Conservation (phyloP, 2,113 vertebrate species). For the Brevimyrus niger region DNA sequence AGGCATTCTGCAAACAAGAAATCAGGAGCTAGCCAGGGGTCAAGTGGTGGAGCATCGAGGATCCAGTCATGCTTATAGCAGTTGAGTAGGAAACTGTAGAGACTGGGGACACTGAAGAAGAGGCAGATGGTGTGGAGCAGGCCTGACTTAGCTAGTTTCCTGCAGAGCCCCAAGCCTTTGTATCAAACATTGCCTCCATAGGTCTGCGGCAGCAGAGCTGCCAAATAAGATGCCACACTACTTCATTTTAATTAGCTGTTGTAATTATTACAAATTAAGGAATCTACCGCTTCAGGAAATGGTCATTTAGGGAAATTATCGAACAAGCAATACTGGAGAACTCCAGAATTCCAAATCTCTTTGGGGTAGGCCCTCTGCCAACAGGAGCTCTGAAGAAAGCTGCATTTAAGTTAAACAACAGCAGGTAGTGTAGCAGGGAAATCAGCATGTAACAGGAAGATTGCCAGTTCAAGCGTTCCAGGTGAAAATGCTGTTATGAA, state of each 20-base stretch:
- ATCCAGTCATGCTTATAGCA: not conserved
- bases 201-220: not conserved
- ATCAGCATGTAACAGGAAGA: not conserved
- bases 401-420: not conserved
- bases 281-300: not conserved
- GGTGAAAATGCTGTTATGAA: not conserved
- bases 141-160: not conserved
- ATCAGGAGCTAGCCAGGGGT: not conserved
- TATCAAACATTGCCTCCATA: not conserved
- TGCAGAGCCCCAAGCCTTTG: not conserved
- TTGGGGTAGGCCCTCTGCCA: not conserved
- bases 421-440: not conserved
- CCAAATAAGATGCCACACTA: not conserved
- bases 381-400: not conserved
- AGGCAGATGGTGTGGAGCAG: not conserved
- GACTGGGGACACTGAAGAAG: not conserved
- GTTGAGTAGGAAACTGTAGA: not conserved
- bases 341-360: not conserved
- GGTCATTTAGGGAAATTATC: not conserved
- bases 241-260: not conserved
- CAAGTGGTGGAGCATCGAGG: not conserved
- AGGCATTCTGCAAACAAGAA: not conserved
- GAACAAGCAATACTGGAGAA: not conserved
- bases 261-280: not conserved
- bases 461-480: not conserved